Evolutionary conservation across 2,888 invertebrate genomes (phyloP).

Genomic region (Lithophane semibrunnea): DNA sequence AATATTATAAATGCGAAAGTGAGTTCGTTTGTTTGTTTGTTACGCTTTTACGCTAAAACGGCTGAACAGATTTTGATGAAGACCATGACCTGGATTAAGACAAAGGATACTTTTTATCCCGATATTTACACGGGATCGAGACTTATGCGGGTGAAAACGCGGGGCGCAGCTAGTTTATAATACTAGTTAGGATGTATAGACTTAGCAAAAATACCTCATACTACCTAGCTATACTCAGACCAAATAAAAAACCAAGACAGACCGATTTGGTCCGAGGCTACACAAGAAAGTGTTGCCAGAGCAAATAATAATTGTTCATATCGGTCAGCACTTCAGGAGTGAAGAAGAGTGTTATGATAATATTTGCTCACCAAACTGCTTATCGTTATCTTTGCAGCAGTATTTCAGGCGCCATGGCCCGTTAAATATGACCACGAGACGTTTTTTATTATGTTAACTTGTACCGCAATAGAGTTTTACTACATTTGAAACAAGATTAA

Average conservation of each 20-base stretch:
- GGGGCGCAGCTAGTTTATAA: no score
- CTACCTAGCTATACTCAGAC: neutral
- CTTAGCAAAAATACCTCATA: neutral
- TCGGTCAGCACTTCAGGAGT: slow-evolving; percentile 25
- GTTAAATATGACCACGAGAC: neutral
- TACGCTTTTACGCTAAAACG: no score
- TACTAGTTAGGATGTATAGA: no score
- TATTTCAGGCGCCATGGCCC: neutral
- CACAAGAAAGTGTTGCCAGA: neutral
- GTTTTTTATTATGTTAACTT: slow-evolving; percentile 26
- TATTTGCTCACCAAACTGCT: slow-evolving; percentile 49
- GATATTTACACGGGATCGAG: no score
- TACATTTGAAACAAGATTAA: slow-evolving; percentile 17
- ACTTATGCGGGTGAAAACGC: no score
- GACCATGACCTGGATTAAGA: no score
- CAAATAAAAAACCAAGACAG: no score
- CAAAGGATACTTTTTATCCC: no score
- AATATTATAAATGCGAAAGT: no score
- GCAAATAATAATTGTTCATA: slow-evolving; percentile 23
- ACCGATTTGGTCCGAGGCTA: no score
- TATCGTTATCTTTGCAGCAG: slow-evolving; percentile 45
- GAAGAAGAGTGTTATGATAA: slow-evolving; percentile 56
- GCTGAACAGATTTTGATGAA: no score
- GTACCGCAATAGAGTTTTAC: neutral
- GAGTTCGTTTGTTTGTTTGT: no score